These are phyloP conservation scores for Hololepta plana DNA, from an alignment of 2,888 invertebrate species.

Conservation along the genomic window DNA sequence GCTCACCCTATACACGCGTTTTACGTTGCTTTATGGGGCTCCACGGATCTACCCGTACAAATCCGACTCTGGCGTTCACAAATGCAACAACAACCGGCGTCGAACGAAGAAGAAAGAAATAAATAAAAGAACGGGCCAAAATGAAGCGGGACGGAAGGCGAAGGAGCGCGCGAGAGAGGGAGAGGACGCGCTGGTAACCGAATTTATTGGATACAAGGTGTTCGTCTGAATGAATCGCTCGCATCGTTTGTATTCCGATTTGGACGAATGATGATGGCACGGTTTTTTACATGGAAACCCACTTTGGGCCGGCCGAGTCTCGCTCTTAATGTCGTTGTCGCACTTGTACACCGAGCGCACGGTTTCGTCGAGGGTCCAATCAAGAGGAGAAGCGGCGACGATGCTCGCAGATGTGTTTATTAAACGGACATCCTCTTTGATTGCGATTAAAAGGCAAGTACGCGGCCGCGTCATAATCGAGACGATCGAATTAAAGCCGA, in stretches of 20 bases:
- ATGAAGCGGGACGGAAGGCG: too few species aligned
- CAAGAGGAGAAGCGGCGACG: slow-evolving; percentile 22
- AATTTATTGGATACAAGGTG: slow-evolving; percentile 33
- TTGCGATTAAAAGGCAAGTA: too few species aligned
- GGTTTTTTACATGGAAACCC: slow-evolving; percentile 30
- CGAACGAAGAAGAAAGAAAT: too few species aligned
- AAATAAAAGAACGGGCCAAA: too few species aligned
- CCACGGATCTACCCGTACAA: slow-evolving; percentile 29
- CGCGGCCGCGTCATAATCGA: too few species aligned
- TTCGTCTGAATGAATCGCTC: slow-evolving; percentile 30
- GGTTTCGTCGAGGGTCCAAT: too few species aligned
- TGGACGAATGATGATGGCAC: slow-evolving; percentile 28
- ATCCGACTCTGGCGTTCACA: slow-evolving; percentile 25
- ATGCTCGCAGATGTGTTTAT: slow-evolving; percentile 26
- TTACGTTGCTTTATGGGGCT: slow-evolving; percentile 30
- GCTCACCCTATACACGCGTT: too few species aligned
- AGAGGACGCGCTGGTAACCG: too few species aligned
- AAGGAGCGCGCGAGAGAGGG: too few species aligned
- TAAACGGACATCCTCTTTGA: slow-evolving; percentile 29
- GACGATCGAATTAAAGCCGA: too few species aligned
- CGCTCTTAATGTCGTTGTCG: too few species aligned
- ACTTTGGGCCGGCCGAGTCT: too few species aligned
- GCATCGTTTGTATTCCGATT: slow-evolving; percentile 31
- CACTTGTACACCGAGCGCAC: slow-evolving; percentile 20
- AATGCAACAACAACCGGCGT: slow-evolving; percentile 30